phyloP scores from a whole-genome alignment of 2,888 invertebrate species.

The Philereme transversata region DNA sequence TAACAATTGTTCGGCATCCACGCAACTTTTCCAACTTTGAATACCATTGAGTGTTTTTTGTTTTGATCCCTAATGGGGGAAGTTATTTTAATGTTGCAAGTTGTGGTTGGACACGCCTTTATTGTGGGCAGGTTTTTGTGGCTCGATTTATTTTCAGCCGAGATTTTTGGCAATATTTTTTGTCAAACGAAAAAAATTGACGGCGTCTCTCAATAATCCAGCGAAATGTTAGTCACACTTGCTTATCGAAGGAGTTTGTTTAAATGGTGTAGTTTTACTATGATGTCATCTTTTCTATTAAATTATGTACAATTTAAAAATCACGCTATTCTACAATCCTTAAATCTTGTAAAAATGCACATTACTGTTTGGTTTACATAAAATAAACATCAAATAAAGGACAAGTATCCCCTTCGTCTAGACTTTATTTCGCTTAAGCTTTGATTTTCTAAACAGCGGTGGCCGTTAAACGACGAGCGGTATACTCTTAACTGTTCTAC shows the following conservation, averaged over 20 bases:
- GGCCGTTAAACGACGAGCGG: too few relatives aligned
- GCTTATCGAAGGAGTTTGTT: too few relatives aligned
- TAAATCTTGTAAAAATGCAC: conserved; percentile 13
- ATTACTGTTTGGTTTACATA: conserved; percentile 16
- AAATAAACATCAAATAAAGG: conserved; percentile 20
- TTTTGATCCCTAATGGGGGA: conserved; percentile 42
- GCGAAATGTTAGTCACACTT: too few relatives aligned
- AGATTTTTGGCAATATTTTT: background rate
- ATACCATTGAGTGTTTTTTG: conserved; percentile 51
- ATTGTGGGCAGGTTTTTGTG: background rate
- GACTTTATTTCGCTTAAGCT: conserved; percentile 15
- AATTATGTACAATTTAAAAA: background rate
- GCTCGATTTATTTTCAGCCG: background rate
- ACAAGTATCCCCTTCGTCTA: conserved; percentile 19
- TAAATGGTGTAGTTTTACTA: too few relatives aligned
- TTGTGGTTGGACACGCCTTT: conserved; percentile 18
- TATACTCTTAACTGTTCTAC: too few relatives aligned
- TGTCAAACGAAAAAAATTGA: too few relatives aligned
- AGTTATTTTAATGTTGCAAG: conserved; percentile 34
- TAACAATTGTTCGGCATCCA: conserved; percentile 62
- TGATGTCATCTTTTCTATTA: too few relatives aligned
- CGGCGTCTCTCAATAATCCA: too few relatives aligned
- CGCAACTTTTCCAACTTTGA: conserved; percentile 59
- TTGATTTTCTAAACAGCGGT: background rate
- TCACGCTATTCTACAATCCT: conserved; percentile 1